A percentile compares a stretch with the other conserved stretches of the same genome.
phyloP scores from a whole-genome alignment of 2,113 vertebrate species.

The Tachycineta bicolor region DNA sequence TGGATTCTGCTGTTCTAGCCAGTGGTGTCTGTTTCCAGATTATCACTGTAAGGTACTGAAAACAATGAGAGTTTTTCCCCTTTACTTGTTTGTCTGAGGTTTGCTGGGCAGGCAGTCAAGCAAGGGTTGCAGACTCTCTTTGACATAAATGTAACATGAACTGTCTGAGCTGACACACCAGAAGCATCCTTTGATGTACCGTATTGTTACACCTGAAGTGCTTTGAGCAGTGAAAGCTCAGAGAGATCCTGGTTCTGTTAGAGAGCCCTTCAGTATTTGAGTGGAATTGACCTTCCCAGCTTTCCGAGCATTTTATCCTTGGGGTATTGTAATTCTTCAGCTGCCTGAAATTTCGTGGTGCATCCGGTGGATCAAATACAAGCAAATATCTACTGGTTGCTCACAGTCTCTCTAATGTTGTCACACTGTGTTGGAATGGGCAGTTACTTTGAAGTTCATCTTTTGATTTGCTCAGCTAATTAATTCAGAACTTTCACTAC shows the following conservation, averaged over 20 bases:
- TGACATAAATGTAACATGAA: neutral
- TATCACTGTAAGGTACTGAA: neutral
- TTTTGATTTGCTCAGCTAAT: neutral
- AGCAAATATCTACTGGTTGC: neutral
- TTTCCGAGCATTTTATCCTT: neutral
- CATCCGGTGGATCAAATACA: neutral
- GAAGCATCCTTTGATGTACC: neutral
- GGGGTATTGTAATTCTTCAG: neutral
- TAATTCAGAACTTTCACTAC: neutral
- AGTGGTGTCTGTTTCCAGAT: neutral
- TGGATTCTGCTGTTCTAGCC: neutral
- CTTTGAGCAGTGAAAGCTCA: neutral
- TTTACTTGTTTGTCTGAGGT: neutral
- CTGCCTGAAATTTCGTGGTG: neutral
- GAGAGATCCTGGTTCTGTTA: neutral
- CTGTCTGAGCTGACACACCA: neutral
- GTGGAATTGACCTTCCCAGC: neutral
- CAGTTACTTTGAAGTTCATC: neutral
- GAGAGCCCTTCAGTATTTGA: neutral
- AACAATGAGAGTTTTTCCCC: neutral
- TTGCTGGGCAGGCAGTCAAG: neutral
- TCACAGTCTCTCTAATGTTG: neutral
- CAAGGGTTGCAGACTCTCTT: neutral
- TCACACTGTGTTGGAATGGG: neutral
- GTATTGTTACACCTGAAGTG: neutral